phyloP scores from a whole-genome alignment of 2,888 invertebrate genomes.

The Acrobasis suavella region DNA sequence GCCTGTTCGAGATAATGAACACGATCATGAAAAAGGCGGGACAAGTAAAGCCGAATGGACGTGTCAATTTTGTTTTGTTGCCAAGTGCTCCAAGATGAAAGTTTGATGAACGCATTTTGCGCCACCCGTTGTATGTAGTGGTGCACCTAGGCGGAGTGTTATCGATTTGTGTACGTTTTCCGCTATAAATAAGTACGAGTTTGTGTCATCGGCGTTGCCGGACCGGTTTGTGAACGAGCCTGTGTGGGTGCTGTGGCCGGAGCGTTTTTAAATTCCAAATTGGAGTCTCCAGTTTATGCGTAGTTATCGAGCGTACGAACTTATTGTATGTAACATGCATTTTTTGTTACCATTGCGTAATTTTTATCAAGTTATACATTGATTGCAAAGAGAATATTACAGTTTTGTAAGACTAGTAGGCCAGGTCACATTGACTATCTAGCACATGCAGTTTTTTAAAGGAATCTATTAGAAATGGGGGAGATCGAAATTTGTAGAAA shows the following conservation, averaged over 20 bases:
- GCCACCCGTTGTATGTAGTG: slow-evolving; percentile 42
- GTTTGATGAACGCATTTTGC: slow-evolving; percentile 46
- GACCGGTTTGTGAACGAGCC: slow-evolving; percentile 70
- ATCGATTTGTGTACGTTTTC: slow-evolving; percentile 78
- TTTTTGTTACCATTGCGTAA: not conserved
- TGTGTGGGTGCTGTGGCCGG: slow-evolving; percentile 62
- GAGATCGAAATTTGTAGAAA: too few relatives aligned
- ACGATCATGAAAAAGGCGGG: slow-evolving; percentile 55
- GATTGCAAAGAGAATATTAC: too few relatives aligned
- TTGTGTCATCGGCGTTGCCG: slow-evolving; percentile 67
- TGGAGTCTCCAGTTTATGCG: slow-evolving; percentile 35
- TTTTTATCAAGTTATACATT: not conserved
- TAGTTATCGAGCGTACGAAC: slow-evolving; percentile 32
- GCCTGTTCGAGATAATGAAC: slow-evolving; percentile 36
- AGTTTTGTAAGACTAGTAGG: too few relatives aligned
- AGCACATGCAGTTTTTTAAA: too few relatives aligned
- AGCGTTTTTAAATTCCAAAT: slow-evolving; percentile 59
- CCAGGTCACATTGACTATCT: too few relatives aligned
- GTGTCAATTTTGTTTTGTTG: slow-evolving; percentile 40
- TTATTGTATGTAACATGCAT: slow-evolving; percentile 49
- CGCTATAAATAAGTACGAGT: slow-evolving; percentile 76
- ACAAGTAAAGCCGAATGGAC: slow-evolving; percentile 32
- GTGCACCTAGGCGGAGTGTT: slow-evolving; percentile 55
- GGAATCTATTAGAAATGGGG: too few relatives aligned
- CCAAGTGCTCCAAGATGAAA: slow-evolving; percentile 41